Base-by-base conservation (phyloP, 2,888 invertebrate genomes). In the Pheosia gnoma region DNA sequence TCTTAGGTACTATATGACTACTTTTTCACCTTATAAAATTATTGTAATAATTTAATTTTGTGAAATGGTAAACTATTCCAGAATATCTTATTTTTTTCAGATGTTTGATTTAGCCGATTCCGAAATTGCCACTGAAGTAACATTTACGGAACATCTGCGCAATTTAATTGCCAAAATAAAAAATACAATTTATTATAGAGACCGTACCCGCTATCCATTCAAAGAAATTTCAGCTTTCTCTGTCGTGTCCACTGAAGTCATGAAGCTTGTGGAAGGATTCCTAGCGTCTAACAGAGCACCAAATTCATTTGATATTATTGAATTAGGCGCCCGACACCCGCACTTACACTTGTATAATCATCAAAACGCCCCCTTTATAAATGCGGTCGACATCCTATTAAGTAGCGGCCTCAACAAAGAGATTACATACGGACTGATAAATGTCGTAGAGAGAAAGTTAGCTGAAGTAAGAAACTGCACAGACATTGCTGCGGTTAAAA, bases 91-190 rank as follows among this genome's bases (percentile, higher is more conserved):
- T 10, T 9, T 43, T 88, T 86, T 94, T 65, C 94, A 97, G 97
- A 95, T 95, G 85, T 96, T 96, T 74, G 94, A 95, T 77, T 84
- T 96, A 77, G 94, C 95, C 60, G 94, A 96, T 68, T 95, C 95
- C 7, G 93, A 94, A 77, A 88, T 96, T 39, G 95, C 95, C 58
- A 94, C 94, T 0, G 96, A 96, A 85, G 94, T 96, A n/a, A 93
- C 94, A 63, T 96, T 96, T 82, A 95, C 96, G 37, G 95, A 96
- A 83, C 95, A 95, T 67, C 90, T 96, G 57, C 93, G 93, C 38
- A 89, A 92, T 75, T 79, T 94, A 58, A 89, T 94, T n/a, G 87
- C 90, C 0, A 93, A 94, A 78, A 92, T 94, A 58, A 94, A 94
- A 75, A 93, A 93, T 63, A 91, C 91, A 9, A 88, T 91, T 65